Conservation (phyloP, 2,797 vertebrate genomes). For the Oreochromis mossambicus region DNA sequence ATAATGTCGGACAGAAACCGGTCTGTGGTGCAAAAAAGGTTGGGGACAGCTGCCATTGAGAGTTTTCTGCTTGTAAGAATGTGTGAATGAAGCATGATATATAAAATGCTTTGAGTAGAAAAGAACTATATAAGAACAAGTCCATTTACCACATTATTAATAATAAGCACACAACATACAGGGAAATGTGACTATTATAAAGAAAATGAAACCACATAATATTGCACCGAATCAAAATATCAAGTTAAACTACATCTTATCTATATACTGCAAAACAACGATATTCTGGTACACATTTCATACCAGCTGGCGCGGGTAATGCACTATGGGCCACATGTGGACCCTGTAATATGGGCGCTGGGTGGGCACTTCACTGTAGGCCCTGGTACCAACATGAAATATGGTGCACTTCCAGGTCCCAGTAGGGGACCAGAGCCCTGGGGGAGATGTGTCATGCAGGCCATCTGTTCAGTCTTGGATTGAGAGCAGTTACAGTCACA, state of each 20-base stretch:
- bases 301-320: background rate
- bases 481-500: background rate
- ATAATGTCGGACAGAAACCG: too few species aligned
- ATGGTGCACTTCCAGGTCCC: fast-evolving
- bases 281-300: background rate
- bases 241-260: background rate
- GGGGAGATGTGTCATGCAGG: conserved; percentile 1
- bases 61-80: too few species aligned
- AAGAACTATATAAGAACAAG: too few species aligned
- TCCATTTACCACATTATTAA: background rate
- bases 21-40: too few species aligned
- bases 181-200: background rate
- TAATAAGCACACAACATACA: background rate
- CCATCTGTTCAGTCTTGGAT: conserved; percentile 34
- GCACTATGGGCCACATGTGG: background rate
- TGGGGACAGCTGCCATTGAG: too few species aligned
- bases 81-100: too few species aligned
- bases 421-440: background rate
- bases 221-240: fast-evolving
- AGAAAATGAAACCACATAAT: background rate
- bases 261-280: background rate
- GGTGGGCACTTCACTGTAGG: background rate
- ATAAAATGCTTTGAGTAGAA: too few species aligned
- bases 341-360: background rate
- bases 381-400: background rate